Evolutionary conservation across 2,797 vertebrate genomes (phyloP).

Genomic region (Melanotaenia nigrans): DNA sequence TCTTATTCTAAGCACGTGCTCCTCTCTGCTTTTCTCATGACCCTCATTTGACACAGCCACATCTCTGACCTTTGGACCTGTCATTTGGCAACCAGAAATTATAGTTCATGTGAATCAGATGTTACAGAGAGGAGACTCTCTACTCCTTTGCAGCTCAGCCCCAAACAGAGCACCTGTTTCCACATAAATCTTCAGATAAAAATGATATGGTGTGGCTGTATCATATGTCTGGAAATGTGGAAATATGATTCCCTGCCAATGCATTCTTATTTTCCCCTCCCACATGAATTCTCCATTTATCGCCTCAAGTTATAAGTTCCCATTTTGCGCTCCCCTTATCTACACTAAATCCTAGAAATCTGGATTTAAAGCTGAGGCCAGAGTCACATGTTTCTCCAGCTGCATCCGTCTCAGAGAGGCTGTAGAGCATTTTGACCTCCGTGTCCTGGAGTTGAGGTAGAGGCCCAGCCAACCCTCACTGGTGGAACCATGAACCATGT

Average conservation of each 20-base stretch:
- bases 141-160: constrained; percentile 40
- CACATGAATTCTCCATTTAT: constrained; percentile 48
- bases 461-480: constrained; percentile 57
- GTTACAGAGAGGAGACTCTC: constrained; percentile 58
- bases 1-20: constrained; percentile 61
- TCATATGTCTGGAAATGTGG: constrained; percentile 63
- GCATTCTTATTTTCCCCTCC: constrained; percentile 32
- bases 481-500: constrained; percentile 74
- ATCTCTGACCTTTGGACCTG: constrained; percentile 67
- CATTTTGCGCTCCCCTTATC: constrained; percentile 38
- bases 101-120: constrained; percentile 76
- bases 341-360: constrained; percentile 51
- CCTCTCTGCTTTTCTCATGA: constrained; percentile 71
- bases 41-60: constrained; percentile 72
- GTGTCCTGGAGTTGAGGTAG: constrained; percentile 55
- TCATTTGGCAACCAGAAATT: constrained; percentile 59
- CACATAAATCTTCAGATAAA: constrained; percentile 75
- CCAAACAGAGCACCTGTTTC: constrained; percentile 76
- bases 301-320: constrained; percentile 29
- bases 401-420: constrained; percentile 53
- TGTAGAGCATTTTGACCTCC: constrained; percentile 66
- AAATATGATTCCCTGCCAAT: constrained; percentile 58
- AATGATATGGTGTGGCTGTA: constrained; percentile 56
- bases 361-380: constrained; percentile 48
- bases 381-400: constrained; percentile 71